Evolutionary conservation across 2,113 vertebrate species (phyloP).

Genomic region (Ammospiza caudacuta): DNA sequence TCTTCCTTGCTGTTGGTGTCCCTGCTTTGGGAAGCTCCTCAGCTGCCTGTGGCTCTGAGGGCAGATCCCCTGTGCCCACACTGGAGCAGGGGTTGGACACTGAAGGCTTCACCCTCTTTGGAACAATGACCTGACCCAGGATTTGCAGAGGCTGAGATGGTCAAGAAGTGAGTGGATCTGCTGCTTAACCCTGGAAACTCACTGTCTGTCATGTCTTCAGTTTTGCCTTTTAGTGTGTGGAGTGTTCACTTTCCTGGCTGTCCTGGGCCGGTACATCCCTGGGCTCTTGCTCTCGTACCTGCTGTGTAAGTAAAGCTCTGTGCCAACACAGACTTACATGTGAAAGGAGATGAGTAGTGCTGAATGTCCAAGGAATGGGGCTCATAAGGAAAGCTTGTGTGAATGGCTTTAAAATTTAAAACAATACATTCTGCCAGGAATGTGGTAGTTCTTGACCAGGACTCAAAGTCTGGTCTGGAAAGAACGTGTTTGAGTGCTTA

Average conservation of each 20-base stretch:
- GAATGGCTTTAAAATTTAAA: neutral
- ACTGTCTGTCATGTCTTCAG: slow-evolving; percentile 71
- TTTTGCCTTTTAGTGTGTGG: slow-evolving; percentile 92
- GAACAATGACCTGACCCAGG: neutral
- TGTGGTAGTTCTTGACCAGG: neutral
- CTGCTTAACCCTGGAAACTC: slow-evolving; percentile 5
- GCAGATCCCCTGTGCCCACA: neutral
- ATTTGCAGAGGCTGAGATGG: neutral
- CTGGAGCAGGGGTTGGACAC: rapidly evolving
- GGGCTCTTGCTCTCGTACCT: slow-evolving; percentile 91
- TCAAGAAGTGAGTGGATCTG: neutral
- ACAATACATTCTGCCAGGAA: neutral
- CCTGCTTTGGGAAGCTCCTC: neutral
- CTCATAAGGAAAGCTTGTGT: neutral
- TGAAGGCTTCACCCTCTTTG: neutral
- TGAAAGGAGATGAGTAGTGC: neutral
- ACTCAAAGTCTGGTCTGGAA: neutral
- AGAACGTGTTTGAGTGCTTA: neutral
- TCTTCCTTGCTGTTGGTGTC: neutral
- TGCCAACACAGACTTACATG: neutral
- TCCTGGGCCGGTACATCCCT: slow-evolving; percentile 87
- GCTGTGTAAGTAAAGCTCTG: slow-evolving; percentile 83
- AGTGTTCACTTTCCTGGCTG: slow-evolving; percentile 84
- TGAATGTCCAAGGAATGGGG: neutral
- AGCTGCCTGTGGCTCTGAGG: neutral